Percentiles rank a stretch among this genome's conserved stretches.
These are phyloP conservation scores for Triplophysa rosa DNA, from an alignment of 2,113 vertebrate species.

Conservation along the genomic window DNA sequence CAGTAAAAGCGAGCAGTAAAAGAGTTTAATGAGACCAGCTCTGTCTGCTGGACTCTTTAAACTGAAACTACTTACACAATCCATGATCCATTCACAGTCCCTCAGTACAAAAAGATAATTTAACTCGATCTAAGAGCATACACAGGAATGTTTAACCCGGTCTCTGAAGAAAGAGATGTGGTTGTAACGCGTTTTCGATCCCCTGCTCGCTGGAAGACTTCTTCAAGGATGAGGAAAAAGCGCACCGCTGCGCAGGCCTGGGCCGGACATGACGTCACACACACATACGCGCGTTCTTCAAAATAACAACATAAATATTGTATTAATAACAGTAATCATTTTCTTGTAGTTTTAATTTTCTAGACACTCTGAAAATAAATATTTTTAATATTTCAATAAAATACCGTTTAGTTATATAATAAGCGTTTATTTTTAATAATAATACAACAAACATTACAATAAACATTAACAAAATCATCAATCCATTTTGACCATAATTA, in stretches of 20 bases:
- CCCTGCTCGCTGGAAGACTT: neutral
- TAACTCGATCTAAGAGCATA: neutral
- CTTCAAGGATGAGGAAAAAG: neutral
- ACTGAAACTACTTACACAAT: slow-evolving; percentile 48
- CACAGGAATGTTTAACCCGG: neutral
- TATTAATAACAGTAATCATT: no score
- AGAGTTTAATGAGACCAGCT: neutral
- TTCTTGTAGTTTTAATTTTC: no score
- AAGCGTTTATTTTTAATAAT: no score
- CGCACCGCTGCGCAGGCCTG: neutral
- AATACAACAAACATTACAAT: no score
- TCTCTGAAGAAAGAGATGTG: neutral
- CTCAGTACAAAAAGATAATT: neutral
- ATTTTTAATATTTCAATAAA: no score
- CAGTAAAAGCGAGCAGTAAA: neutral
- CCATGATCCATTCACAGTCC: slow-evolving; percentile 45
- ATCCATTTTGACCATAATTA: no score
- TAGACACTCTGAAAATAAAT: no score
- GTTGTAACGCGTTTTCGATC: neutral
- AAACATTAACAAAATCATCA: no score
- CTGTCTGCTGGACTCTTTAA: neutral
- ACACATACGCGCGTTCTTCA: neutral
- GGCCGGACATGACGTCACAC: slow-evolving; percentile 44
- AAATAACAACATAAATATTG: no score
- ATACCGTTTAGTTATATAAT: no score